Base-by-base conservation (phyloP, 1,140 invertebrate species). In the Octopus bimaculoides region DNA sequence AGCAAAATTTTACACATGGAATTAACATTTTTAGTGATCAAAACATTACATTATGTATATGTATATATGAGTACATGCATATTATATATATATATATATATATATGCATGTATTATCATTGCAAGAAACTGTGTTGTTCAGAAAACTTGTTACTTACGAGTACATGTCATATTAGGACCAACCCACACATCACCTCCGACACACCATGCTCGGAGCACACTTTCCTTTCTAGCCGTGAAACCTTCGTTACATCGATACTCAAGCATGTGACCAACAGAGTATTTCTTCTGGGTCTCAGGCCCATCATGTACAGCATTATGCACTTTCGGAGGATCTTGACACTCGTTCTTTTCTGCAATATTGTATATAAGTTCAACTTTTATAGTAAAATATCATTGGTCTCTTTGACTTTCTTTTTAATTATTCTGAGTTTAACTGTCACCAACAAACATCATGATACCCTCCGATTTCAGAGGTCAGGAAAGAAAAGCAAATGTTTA, bases 81-180 rank as follows among this genome's bases (percentile, higher is more conserved):
- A 61, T 61, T 10, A 2, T 1, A 9, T 61, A 10, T 17, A 17
- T 61, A 17, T 17, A 17, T 61, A 17, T 69, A 17, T 69, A 20
- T 69, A 9, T 61, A 61, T 10, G 56, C 56, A 17, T 3, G 17
- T 10, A 10, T 61, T 10, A 3, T 61, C 9, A 61, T 61, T 61
- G 17, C 56, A 61, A 61, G 17, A 61, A 61, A 61, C 9, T 17
- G 9, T 10, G 56, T 61, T 61, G 17, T 69, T 69, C 26, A n/a
- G 26, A 69, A 69, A 69, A 69, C 26, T 0, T 8, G 14, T 69
- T 69, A 69, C 93, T 95, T 91, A 95, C 97, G 95, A 92, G 96
- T 94, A 86, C 98, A 99, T 55, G 94, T 94, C 79, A 99, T 95
- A 86, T 98, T 96, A 3, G 97, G 97, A 26, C 97, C 97, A 85